Evolutionary conservation across 2,888 invertebrate genomes (phyloP).

Genomic region (Hypercompe scribonia): DNA sequence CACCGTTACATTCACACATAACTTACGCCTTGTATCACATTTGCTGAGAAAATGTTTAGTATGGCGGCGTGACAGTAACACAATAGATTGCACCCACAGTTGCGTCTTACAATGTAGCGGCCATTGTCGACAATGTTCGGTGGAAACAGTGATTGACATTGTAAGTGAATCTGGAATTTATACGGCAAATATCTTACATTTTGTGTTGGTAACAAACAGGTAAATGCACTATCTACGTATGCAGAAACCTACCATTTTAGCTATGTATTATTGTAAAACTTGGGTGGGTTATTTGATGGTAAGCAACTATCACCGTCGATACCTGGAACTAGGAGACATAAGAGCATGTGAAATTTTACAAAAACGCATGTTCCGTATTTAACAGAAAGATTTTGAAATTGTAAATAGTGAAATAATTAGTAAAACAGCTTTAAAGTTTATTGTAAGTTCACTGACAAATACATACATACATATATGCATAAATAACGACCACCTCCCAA

Average conservation of each 20-base stretch:
- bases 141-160: constrained; percentile 75
- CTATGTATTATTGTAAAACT: not conserved
- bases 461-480: no score
- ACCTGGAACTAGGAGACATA: no score
- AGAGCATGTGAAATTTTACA: no score
- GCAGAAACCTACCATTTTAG: not conserved
- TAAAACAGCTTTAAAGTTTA: no score
- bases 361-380: no score
- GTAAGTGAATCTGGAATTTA: constrained; percentile 57
- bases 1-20: constrained; percentile 13
- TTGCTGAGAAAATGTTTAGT: constrained; percentile 43
- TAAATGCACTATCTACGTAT: not conserved
- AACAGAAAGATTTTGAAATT: no score
- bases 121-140: constrained; percentile 58
- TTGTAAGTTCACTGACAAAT: no score
- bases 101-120: constrained; percentile 33
- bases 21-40: constrained; percentile 23
- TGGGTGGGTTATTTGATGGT: not conserved
- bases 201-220: not conserved
- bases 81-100: no score
- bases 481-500: no score
- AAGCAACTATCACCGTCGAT: no score
- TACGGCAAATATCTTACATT: constrained; percentile 38
- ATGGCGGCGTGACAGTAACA: constrained; percentile 41
- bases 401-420: no score